Evolutionary conservation across 1,140 invertebrate genomes (phyloP).

Genomic region (Acromyrmex echinatior): DNA sequence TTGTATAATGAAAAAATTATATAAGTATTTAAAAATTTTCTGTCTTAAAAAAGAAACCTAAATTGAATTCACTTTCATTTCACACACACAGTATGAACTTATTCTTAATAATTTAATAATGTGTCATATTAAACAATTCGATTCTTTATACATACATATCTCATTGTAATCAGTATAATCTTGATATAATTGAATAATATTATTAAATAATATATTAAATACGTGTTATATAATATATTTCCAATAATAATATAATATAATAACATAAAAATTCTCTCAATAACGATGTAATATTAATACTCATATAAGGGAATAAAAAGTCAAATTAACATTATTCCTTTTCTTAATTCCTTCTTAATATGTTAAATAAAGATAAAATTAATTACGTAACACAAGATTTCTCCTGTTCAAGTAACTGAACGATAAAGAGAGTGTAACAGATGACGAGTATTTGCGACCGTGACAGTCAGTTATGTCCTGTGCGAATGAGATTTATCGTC

Average conservation of each 20-base stretch:
- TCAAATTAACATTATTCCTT: not conserved
- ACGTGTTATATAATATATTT: not conserved
- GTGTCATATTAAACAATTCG: not conserved
- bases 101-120: not conserved
- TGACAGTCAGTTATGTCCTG: slow-evolving; percentile 28
- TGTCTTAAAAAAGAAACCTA: not conserved
- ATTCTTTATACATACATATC: not conserved
- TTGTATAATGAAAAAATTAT: not conserved
- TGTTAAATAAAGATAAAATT: slow-evolving; percentile 11
- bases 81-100: not conserved
- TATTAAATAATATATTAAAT: not conserved
- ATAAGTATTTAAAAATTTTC: not conserved
- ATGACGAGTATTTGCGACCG: slow-evolving; percentile 12
- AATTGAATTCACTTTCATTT: not conserved
- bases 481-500: slow-evolving; percentile 80
- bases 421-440: not conserved
- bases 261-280: not conserved
- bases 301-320: not conserved
- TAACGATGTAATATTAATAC: not conserved
- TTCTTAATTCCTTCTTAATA: not conserved
- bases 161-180: not conserved
- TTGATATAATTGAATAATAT: not conserved
- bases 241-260: too few relatives aligned
- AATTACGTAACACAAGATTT: slow-evolving; percentile 6
- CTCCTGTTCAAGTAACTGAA: not conserved